Base-by-base conservation (phyloP, 2,888 invertebrate species). In the Cantharis rustica region DNA sequence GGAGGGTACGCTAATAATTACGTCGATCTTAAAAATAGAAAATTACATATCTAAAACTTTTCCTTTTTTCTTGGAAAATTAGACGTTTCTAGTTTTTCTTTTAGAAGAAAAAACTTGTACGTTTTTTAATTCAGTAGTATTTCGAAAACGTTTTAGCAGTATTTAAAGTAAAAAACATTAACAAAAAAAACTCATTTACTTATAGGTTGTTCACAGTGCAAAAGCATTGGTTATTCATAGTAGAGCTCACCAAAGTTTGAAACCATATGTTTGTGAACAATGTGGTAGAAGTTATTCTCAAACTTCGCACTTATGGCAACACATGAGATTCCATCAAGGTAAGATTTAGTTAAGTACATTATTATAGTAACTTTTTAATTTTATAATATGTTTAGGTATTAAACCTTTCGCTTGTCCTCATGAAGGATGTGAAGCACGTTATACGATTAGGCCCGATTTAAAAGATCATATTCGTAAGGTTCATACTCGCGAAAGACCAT, bases 231-330 rank as follows among this genome's bases (percentile, higher is more conserved):
- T 88, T 73, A 87, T 88, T 62, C 89, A 89, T 79, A 87, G 86
- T 78, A 80, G 89, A 63, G 87, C 87, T 13, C 88, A 89, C 76
- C 88, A 88, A 79, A 87, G 86, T 77, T 80, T 89, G 72, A 89
- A 89, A 16, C 90, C 90, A 26, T 91, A 90, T 81, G 88, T 91
- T 7, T 92, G 92, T 80, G 92, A 92, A 81, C 89, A 91, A 66
- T 92, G 92, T 80, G 92, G 91, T n/a, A 89, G 90, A 78, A 90
- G 91, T 5, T 91, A 91, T 81, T 89, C 92, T 0, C 92, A 92
- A 83, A 92, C 92, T 0, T 92, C 92, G 71, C 92, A 92, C 83
- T 87, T 92, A 81, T 92, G 92, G 91, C 92, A 92, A 74, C 92
- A 92, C 82, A 90, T 92, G 85, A 88, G 92, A 79, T 92, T 92